phyloP scores from a whole-genome alignment of 2,797 vertebrate species.

The Coreius guichenoti region DNA sequence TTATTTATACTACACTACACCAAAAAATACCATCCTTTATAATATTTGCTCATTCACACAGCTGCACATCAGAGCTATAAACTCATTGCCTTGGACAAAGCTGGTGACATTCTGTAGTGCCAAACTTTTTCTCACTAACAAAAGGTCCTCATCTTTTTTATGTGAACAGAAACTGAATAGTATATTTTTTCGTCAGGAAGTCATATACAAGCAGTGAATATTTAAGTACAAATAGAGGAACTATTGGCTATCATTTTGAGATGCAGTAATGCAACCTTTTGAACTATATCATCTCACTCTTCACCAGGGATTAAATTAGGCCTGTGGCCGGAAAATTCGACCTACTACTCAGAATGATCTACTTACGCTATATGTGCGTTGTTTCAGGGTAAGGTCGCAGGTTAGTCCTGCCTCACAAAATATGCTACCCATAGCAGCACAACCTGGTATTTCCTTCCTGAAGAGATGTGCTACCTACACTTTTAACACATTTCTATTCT shows the following conservation, averaged over 20 bases:
- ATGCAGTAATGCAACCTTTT: neutral
- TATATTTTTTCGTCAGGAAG: neutral
- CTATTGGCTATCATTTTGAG: too few relatives aligned
- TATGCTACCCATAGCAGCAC: neutral
- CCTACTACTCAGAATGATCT: neutral
- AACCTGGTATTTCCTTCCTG: neutral
- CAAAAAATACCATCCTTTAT: too few relatives aligned
- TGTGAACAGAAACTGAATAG: neutral
- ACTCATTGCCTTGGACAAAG: too few relatives aligned
- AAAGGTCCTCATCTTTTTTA: too few relatives aligned
- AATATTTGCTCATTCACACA: too few relatives aligned
- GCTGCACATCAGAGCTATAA: too few relatives aligned
- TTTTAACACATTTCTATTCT: neutral
- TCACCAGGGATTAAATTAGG: too few relatives aligned
- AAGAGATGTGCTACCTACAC: neutral
- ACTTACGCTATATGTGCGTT: neutral
- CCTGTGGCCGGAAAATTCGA: neutral
- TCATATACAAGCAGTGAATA: neutral
- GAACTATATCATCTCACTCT: neutral
- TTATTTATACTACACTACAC: too few relatives aligned
- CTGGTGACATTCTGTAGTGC: too few relatives aligned
- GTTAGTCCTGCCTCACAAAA: neutral
- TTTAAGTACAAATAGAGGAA: neutral
- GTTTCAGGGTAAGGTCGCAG: neutral
- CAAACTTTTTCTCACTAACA: too few relatives aligned